Evolutionary conservation across 2,888 invertebrate genomes (phyloP).

Genomic region (Melanostoma scalare): DNA sequence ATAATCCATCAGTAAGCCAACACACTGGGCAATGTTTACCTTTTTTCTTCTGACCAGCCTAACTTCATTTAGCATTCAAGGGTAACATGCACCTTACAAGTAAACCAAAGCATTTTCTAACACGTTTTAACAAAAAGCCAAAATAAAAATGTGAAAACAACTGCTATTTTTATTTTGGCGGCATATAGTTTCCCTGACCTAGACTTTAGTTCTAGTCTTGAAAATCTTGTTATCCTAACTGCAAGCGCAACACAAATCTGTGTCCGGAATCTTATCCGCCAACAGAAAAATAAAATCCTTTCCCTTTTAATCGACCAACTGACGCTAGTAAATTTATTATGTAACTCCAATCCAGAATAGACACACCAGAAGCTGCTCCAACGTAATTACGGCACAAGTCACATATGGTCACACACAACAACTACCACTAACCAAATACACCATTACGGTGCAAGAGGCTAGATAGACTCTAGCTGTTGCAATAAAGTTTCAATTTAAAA

Average conservation of each 20-base stretch:
- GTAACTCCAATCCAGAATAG: conserved; percentile 58
- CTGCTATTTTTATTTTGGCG: conserved; percentile 11
- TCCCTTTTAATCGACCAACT: conserved; percentile 47
- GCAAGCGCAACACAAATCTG: not conserved
- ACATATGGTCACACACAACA: conserved; percentile 56
- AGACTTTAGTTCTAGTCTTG: conserved; percentile 60
- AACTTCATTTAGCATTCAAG: conserved; percentile 51
- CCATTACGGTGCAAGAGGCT: not conserved
- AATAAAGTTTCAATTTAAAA: conserved; percentile 65
- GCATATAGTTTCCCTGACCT: conserved; percentile 56
- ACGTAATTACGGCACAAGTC: conserved; percentile 42
- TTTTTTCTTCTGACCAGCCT: conserved; percentile 45
- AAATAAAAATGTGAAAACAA: not conserved
- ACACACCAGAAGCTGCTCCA: conserved; percentile 43
- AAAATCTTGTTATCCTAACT: conserved; percentile 26
- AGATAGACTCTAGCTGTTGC: conserved; percentile 41
- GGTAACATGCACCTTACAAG: conserved; percentile 53
- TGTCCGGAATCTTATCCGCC: conserved; percentile 65
- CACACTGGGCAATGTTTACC: conserved; percentile 18
- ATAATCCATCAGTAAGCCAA: conserved; percentile 20
- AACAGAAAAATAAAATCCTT: conserved; percentile 52
- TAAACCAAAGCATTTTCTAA: conserved; percentile 24
- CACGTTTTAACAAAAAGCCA: conserved; percentile 8
- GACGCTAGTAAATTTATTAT: conserved; percentile 40
- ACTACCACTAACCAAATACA: conserved; percentile 15